Conservation (phyloP, 1,140 invertebrate species). For the Drosophila orena region DNA sequence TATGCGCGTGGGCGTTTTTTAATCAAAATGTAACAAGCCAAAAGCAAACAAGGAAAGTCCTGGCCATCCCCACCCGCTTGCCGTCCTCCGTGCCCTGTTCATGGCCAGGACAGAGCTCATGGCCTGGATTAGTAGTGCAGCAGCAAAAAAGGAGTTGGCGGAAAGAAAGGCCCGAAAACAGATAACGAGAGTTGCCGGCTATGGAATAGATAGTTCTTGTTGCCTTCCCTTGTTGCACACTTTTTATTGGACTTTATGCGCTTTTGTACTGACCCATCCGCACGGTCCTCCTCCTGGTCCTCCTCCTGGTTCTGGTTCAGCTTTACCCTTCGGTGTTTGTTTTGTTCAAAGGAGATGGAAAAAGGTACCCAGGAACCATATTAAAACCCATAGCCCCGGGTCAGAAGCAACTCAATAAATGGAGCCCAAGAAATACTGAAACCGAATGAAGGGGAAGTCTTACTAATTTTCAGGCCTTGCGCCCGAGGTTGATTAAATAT, state of each 20-base stretch:
- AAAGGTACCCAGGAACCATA: constrained; percentile 37
- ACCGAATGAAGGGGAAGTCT: constrained; percentile 51
- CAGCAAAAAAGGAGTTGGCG: constrained; percentile 51
- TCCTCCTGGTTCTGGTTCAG: neutral
- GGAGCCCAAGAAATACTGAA: constrained; percentile 24
- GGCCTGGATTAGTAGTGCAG: constrained; percentile 79
- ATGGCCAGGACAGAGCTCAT: constrained; percentile 47
- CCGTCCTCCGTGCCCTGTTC: neutral
- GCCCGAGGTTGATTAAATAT: constrained; percentile 74
- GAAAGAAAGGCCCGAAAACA: constrained; percentile 68
- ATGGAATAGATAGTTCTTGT: constrained; percentile 76
- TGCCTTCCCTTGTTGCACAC: constrained; percentile 65
- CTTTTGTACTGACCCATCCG: constrained; percentile 58
- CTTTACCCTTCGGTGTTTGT: constrained; percentile 38
- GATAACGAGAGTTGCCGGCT: constrained; percentile 69
- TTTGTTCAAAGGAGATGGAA: constrained; percentile 47
- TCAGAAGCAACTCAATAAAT: constrained; percentile 74
- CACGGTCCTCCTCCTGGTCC: neutral
- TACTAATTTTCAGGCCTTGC: constrained; percentile 64
- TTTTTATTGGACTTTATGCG: constrained; percentile 83
- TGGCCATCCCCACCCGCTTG: neutral
- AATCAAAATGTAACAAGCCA: constrained; percentile 83
- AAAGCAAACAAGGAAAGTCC: constrained; percentile 75
- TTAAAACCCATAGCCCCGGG: constrained; percentile 72
- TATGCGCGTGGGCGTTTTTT: constrained; percentile 81